Percentiles rank a stretch among this genome's conserved stretches.
phyloP scores from a whole-genome alignment of 2,113 vertebrate genomes.

The Pluvialis apricaria region DNA sequence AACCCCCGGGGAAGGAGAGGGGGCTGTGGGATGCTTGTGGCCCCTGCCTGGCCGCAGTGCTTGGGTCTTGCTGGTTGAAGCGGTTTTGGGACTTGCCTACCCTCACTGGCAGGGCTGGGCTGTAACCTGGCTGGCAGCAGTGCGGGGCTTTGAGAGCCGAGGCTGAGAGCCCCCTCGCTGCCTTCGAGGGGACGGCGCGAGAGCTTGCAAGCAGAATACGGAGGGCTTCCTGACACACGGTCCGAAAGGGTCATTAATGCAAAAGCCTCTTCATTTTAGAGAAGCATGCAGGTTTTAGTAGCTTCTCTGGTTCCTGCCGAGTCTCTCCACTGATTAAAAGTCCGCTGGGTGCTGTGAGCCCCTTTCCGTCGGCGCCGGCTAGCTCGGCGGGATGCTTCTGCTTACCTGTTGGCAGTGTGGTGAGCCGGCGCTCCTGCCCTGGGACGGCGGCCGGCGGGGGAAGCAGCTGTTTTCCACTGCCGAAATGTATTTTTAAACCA shows the following conservation, averaged over 20 bases:
- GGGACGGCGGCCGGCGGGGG: not conserved
- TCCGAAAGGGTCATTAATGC: not conserved
- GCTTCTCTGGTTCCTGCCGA: not conserved
- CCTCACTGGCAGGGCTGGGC: not conserved
- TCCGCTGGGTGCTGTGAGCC: not conserved
- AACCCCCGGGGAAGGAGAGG: not conserved
- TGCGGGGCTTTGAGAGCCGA: accelerated
- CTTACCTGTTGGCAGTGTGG: not conserved
- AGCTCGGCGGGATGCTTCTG: accelerated
- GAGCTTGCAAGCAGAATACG: not conserved
- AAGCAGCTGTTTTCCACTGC: conserved; percentile 61
- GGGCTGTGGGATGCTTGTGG: not conserved
- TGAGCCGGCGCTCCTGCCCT: not conserved
- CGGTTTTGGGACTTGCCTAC: accelerated
- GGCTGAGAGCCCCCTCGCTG: accelerated
- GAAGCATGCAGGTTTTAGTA: not conserved
- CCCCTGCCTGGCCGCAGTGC: not conserved
- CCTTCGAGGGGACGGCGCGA: accelerated
- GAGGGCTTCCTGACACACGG: not conserved
- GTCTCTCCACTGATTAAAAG: accelerated
- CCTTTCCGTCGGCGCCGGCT: accelerated
- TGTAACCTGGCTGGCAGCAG: not conserved
- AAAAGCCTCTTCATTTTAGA: not conserved
- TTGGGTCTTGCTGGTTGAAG: not conserved
- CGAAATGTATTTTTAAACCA: conserved; percentile 21